A percentile compares a stretch with the other conserved stretches of the same genome.
Conservation (phyloP, 2,113 vertebrate genomes). For the Ceyx cyanopectus region DNA sequence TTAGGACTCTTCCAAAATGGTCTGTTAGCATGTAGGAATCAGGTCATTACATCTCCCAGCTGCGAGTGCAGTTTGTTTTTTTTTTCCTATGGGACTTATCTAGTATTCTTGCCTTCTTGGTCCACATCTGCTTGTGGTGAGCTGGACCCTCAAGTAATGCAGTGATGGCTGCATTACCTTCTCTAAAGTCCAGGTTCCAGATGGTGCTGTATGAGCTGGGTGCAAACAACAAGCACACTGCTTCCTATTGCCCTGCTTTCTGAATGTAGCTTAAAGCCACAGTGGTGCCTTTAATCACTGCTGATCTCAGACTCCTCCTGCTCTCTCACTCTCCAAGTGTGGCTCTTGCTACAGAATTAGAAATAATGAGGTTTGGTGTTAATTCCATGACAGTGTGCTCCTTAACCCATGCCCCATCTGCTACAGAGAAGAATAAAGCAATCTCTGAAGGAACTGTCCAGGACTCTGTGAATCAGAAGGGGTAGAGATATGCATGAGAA, state of each 20-base stretch:
- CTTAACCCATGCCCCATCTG: not conserved
- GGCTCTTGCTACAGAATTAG: not conserved
- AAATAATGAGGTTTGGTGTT: not conserved
- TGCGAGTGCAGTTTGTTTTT: not conserved
- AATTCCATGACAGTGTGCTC: not conserved
- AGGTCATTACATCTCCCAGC: not conserved
- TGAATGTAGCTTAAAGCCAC: not conserved
- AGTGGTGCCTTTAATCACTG: not conserved
- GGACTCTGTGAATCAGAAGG: not conserved
- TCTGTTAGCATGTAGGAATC: not conserved
- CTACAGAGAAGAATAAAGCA: not conserved
- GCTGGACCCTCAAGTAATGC: not conserved
- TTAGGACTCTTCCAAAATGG: not conserved
- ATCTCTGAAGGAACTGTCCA: not conserved
- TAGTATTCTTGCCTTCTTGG: not conserved
- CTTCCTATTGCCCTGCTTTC: accelerated
- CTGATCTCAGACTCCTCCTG: not conserved
- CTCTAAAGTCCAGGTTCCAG: not conserved
- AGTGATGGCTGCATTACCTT: not conserved
- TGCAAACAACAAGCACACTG: not conserved
- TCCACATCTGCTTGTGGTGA: not conserved
- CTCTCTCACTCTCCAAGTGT: not conserved
- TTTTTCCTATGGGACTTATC: not conserved
- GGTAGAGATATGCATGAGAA: not conserved
- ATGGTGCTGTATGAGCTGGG: not conserved